phyloP scores from a whole-genome alignment of 1,140 invertebrate genomes.

The Notospermus geniculatus region DNA sequence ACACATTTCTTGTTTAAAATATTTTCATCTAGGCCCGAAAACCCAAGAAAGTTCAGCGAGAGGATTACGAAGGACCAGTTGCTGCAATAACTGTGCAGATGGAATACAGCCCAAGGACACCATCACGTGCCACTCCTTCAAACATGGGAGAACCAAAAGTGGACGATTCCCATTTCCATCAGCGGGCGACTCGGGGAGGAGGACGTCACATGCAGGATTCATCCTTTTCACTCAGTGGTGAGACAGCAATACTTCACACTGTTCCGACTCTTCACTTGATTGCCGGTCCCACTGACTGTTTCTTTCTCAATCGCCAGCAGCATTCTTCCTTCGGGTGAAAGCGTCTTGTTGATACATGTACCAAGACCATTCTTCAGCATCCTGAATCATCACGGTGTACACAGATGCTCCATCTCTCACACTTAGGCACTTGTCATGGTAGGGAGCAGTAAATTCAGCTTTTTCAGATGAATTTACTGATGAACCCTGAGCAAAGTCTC shows the following conservation, averaged over 20 bases:
- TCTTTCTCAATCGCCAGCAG: too few species aligned
- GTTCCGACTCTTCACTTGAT: slow-evolving; percentile 2
- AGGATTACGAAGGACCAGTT: slow-evolving; percentile 53
- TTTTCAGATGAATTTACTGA: too few species aligned
- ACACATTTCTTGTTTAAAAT: too few species aligned
- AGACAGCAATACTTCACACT: slow-evolving; percentile 9
- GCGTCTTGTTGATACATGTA: too few species aligned
- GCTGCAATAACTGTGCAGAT: slow-evolving; percentile 26
- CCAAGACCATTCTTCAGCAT: too few species aligned
- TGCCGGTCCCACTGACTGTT: too few species aligned
- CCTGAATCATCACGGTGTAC: too few species aligned
- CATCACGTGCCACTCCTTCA: slow-evolving; percentile 13
- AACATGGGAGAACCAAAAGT: too few species aligned
- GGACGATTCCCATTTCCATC: slow-evolving; percentile 44
- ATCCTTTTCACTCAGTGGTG: slow-evolving; percentile 90
- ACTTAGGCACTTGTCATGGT: too few species aligned
- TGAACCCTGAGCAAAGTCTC: background rate
- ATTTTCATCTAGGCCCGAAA: slow-evolving; percentile 37
- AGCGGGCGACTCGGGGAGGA: slow-evolving; percentile 59
- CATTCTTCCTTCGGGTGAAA: too few species aligned
- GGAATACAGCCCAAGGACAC: slow-evolving; percentile 6
- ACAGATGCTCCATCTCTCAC: too few species aligned
- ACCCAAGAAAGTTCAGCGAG: slow-evolving; percentile 53
- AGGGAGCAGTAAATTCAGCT: too few species aligned
- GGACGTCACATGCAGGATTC: slow-evolving; percentile 88